Evolutionary conservation across 1,140 invertebrate genomes (phyloP), one percentile per base, ranked within the genome.

Genomic region (Eulimnadia texana): DNA sequence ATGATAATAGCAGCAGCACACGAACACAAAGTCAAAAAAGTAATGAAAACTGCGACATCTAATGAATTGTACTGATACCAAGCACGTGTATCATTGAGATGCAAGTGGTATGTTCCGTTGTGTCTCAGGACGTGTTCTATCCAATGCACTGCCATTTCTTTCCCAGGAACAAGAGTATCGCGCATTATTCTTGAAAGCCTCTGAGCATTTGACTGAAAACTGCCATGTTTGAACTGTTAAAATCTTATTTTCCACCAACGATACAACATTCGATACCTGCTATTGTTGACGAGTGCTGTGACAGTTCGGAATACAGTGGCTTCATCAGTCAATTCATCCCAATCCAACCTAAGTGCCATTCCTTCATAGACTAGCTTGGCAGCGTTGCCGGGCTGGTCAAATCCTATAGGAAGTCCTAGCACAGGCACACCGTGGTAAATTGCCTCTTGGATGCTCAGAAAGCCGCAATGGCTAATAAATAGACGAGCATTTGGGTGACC

Each of bases 391-490:
- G 61, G 62, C 54, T 72, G 72, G 62, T 79, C 78, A 19, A 68
- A 66, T 50, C 72, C 70, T 25, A 80, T 68, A 1, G 78, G 78
- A 13, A 79, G 66, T 2, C 70, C 72, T 27, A 80, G 64, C 3
- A 78, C 64, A 1, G 77, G 77, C 1, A 76, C 71, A 3, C 73
- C 75, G 64, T 72, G 70, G 58, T 70, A 72, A 3, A 75, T 66
- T 2, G 74, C 71, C 70, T 80, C 77, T 33, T 72, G 68, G 13
- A 71, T 73, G 55, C 74, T 73, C 27, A 75, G 66, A 20, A 70
- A 66, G 3, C 78, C 77, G 50, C 72, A 70, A 64, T 79, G 78
- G 16, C 70, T 72, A 10, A 76, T 68, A 61, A 74, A 74, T 10
- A 68, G 57, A 22, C 65, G 55, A 3, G 66, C 63, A 3, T 70